Evolutionary conservation across 2,113 vertebrate species (phyloP).

Genomic region (Cathartes aura): DNA sequence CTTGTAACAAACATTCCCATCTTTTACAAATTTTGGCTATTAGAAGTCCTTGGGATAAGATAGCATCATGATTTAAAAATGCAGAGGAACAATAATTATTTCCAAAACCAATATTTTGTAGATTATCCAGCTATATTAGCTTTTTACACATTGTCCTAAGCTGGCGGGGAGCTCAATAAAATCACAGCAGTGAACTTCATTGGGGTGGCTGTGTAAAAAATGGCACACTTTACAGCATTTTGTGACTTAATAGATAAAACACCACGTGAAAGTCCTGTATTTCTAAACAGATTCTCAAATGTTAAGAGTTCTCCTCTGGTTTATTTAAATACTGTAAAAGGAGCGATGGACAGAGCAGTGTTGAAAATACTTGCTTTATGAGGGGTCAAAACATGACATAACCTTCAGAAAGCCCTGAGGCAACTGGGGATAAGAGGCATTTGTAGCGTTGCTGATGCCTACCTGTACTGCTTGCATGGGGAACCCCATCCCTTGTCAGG

Average conservation of each 20-base stretch:
- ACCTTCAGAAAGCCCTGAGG: background rate
- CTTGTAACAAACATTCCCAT: background rate
- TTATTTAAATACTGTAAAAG: background rate
- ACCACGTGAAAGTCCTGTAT: background rate
- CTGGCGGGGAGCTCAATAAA: background rate
- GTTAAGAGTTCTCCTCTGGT: background rate
- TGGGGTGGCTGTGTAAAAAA: background rate
- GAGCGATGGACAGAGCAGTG: background rate
- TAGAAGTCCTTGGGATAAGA: background rate
- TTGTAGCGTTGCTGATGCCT: background rate
- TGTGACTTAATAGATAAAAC: background rate
- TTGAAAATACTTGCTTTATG: background rate
- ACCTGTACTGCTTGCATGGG: background rate
- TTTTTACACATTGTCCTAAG: background rate
- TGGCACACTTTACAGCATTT: background rate
- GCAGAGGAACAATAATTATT: background rate
- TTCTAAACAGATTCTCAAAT: background rate
- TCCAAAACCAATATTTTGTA: background rate
- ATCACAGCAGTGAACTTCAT: background rate
- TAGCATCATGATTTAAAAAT: background rate
- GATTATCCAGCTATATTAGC: background rate
- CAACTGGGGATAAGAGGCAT: background rate
- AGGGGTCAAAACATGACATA: background rate
- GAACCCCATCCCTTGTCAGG: background rate
- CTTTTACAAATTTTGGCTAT: background rate